Evolutionary conservation across 2,888 invertebrate species (phyloP).

Genomic region (Diaperis boleti): DNA sequence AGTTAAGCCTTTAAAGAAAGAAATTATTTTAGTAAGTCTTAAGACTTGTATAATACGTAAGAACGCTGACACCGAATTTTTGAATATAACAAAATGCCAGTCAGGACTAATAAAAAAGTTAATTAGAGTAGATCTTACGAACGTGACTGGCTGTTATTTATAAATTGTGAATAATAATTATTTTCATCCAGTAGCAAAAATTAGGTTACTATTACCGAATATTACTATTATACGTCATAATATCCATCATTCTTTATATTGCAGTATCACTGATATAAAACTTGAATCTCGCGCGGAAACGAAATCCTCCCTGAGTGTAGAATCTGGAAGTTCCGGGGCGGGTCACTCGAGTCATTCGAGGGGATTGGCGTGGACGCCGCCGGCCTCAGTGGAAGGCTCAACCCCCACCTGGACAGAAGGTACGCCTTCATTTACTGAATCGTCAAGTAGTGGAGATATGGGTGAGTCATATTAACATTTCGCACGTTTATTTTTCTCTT

Average conservation of each 20-base stretch:
- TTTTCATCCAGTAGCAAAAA: too few relatives aligned
- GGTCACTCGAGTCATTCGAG: conserved; percentile 68
- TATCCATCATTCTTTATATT: conserved; percentile 18
- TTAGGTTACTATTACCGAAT: too few relatives aligned
- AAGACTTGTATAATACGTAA: too few relatives aligned
- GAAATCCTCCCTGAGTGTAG: conserved; percentile 74
- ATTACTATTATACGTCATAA: too few relatives aligned
- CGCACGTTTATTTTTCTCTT: conserved; percentile 26
- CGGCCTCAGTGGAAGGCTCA: conserved; percentile 87
- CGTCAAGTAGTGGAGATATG: conserved; percentile 92
- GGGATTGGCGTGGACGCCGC: conserved; percentile 82
- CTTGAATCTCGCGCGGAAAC: conserved; percentile 74
- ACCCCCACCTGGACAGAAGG: conserved; percentile 99
- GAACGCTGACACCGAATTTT: too few relatives aligned
- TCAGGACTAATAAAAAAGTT: too few relatives aligned
- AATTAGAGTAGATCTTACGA: too few relatives aligned
- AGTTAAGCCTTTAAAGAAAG: conserved; percentile 37
- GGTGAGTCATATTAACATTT: conserved; percentile 69
- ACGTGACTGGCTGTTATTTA: too few relatives aligned
- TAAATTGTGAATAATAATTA: too few relatives aligned
- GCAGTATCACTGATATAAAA: conserved; percentile 79
- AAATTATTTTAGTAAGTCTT: too few relatives aligned
- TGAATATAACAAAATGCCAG: too few relatives aligned
- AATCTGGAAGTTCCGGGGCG: conserved; percentile 69
- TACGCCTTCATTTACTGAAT: conserved; percentile 97